Percentiles rank a stretch among this genome's conserved stretches.
Conservation (phyloP, 2,113 vertebrate genomes). For the Anser brachyrhynchus region DNA sequence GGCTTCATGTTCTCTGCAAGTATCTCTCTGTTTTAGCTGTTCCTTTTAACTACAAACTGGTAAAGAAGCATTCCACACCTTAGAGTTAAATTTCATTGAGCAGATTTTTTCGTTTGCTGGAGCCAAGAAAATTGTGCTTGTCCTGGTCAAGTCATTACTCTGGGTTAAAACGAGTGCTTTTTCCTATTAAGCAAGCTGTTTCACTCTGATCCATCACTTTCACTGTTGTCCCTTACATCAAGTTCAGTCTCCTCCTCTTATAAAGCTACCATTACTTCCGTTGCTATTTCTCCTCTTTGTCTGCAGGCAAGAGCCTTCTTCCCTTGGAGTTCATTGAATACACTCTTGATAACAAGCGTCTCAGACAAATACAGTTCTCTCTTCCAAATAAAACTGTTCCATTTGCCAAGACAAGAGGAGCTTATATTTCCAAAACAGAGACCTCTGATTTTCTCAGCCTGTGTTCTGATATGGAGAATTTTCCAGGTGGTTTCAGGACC, state of each 20-base stretch:
- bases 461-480: neutral
- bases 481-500: neutral
- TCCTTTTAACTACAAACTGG: neutral
- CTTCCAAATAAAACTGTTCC: neutral
- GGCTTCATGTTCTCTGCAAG: neutral
- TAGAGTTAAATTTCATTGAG: neutral
- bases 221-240: neutral
- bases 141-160: neutral
- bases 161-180: neutral
- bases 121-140: neutral
- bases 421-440: neutral
- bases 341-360: neutral
- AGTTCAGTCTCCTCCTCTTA: neutral
- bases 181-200: neutral
- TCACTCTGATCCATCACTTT: neutral
- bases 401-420: neutral
- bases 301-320: neutral
- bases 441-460: neutral
- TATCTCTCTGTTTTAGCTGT: neutral
- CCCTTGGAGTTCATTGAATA: neutral
- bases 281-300: neutral
- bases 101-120: neutral
- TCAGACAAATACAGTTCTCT: neutral
- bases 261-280: neutral
- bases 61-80: neutral